Evolutionary conservation across 2,113 vertebrate species (phyloP), one percentile per base, ranked within the genome.

Genomic region (Aramus guarauna): DNA sequence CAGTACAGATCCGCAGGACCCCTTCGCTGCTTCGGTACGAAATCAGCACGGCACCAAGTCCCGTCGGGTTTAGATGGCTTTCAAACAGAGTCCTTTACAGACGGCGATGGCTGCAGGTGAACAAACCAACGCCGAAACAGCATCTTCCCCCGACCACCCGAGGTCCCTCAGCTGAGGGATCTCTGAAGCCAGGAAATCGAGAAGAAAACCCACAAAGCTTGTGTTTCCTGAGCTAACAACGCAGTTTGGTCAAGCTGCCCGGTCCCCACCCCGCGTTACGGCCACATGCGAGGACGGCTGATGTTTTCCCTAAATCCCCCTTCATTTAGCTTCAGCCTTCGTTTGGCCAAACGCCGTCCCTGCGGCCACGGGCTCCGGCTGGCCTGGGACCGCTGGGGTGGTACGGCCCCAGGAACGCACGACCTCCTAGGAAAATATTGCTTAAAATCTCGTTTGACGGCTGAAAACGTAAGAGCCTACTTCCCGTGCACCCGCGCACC

Each of bases 91-190:
- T 14, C 29, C 66, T 56, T n/a, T 11, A 4, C 8, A 22, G 50
- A 8, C 2, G 1, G 12, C 22, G n/a, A 19, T 0, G 5, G 52
- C 27, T n/a, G 24, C 37, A 66, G 37, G 19, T 14, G 48, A 50
- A 29, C 36, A 23, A 62, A 32, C 20, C 13, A 3, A 12, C 19
- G 34, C 32, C 5, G 6, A 81, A 43, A 30, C 15, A 18, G 13
- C 2, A 2, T 22, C n/a, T 29, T 63, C 34, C 17, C 13, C 3
- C 7, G 36, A 29, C 34, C 9, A 39, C 48, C 36, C 5, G 19
- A 27, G 41, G 15, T n/a, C 23, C 15, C n/a, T 48, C 29, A 6
- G 23, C 39, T 39, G 39, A 55, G 29, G 18, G 18, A 34, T 10
- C n/a, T 39, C 75, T 15, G 24, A 71, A 34, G 47, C 5, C 20